A percentile compares a stretch with the other conserved stretches of the same genome.
phyloP scores from a whole-genome alignment of 2,797 vertebrate genomes.

The Chiloscyllium punctatum region DNA sequence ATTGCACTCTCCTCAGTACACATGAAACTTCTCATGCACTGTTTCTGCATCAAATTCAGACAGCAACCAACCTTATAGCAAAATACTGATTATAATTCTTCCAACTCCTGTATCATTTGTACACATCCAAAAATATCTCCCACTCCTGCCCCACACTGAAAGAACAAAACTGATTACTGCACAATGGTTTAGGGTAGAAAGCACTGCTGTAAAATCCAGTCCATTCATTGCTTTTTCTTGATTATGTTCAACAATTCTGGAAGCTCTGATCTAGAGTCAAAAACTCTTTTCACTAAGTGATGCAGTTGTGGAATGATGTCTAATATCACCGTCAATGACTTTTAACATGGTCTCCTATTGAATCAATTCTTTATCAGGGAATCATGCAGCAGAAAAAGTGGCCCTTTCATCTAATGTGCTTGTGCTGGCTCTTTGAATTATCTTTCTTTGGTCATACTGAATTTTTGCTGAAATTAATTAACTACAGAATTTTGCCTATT shows the following conservation, averaged over 20 bases:
- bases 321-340: neutral
- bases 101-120: neutral
- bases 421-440: neutral
- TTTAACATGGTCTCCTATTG: neutral
- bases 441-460: neutral
- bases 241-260: too few species aligned
- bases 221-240: neutral
- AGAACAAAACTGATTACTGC: neutral
- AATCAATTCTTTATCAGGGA: neutral
- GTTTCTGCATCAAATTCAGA: neutral
- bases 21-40: neutral
- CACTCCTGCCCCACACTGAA: neutral
- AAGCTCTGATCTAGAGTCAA: neutral
- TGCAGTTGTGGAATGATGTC: neutral
- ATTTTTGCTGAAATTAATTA: neutral
- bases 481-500: neutral
- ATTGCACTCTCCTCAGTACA: neutral
- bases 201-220: neutral
- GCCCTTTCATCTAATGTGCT: neutral
- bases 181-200: neutral
- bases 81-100: neutral
- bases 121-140: neutral
- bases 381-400: neutral
- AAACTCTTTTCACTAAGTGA: neutral
- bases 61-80: neutral